Evolutionary conservation across 2,113 vertebrate species (phyloP).

Genomic region (Larimichthys polyactis): DNA sequence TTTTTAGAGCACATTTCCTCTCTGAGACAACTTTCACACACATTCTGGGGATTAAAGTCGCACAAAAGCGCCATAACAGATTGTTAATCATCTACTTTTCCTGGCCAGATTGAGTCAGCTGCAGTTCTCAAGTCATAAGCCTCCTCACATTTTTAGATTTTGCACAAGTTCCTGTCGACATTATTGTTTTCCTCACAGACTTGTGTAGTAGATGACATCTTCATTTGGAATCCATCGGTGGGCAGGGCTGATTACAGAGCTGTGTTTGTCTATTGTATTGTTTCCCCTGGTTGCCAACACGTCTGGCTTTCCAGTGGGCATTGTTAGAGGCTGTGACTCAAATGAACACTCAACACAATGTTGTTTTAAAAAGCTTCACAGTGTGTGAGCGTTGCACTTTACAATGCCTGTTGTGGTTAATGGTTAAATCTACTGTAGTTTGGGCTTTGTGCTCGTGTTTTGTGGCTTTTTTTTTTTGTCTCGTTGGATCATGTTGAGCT

Average conservation of each 20-base stretch:
- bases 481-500: conserved; percentile 42
- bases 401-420: conserved; percentile 48
- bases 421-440: conserved; percentile 36
- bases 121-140: neutral
- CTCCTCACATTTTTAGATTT: conserved; percentile 8
- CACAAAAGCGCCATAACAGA: neutral
- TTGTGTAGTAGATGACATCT: conserved; percentile 61
- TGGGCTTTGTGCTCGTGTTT: conserved; percentile 45
- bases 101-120: conserved; percentile 10
- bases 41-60: conserved; percentile 7
- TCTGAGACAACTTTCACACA: neutral
- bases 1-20: neutral
- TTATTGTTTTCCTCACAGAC: conserved; percentile 38
- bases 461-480: conserved; percentile 32
- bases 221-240: conserved; percentile 72
- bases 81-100: conserved; percentile 36
- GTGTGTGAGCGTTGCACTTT: conserved; percentile 44
- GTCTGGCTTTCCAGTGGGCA: conserved; percentile 59
- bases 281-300: conserved; percentile 58
- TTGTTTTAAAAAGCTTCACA: conserved; percentile 53
- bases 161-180: conserved; percentile 28
- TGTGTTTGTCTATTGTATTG: conserved; percentile 68
- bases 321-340: conserved; percentile 62
- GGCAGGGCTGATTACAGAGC: conserved; percentile 63
- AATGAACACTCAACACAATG: conserved; percentile 32